Base-by-base conservation (phyloP, 2,888 invertebrate genomes). In the Branchipolynoe longqiensis region DNA sequence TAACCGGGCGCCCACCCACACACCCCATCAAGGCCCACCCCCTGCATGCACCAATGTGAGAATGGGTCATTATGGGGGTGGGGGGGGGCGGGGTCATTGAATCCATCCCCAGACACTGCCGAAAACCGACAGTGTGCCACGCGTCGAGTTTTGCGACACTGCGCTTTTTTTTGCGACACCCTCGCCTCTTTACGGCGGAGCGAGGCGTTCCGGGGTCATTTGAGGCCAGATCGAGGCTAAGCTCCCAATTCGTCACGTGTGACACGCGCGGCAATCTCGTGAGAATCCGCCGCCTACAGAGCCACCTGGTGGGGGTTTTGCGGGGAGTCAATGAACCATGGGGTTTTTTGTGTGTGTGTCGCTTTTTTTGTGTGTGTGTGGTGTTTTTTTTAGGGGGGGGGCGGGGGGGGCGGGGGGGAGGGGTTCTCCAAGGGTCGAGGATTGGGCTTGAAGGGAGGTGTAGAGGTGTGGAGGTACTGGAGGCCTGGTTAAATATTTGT, bases 191-290 rank as follows among this genome's bases (percentile, higher is more conserved):
- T n/a, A n/a, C n/a, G n/a, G n/a, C n/a, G n/a, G 22, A 31, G 3
- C 31, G 25, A 62, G 28, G 62, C 62, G 28, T 31, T n/a, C 31
- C 62, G 31, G 31, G 62, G 62, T 31, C 31, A 62, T 62, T 38
- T 69, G 69, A 0, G 22, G 18, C 36, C 69, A 69, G 36, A 58
- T 58, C 58, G 69, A 69, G 69, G 69, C 69, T 69, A 69, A 69
- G 69, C 69, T 69, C 69, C 69, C 69, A 69, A 69, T 69, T 69
- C 38, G 69, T 69, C 69, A 69, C 38, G 69, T 69, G 69, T 69
- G 69, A 69, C 69, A 69, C 36, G n/a, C 14, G 36, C 22, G n/a
- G 22, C 58, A 58, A 58, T 58, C 58, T n/a, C 14, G 12, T 8
- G 69, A 69, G 69, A 38, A 69, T 14, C 62, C 31, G 69, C 8